Conservation (phyloP, 2,113 vertebrate species). For the Rhinoderma darwinii region DNA sequence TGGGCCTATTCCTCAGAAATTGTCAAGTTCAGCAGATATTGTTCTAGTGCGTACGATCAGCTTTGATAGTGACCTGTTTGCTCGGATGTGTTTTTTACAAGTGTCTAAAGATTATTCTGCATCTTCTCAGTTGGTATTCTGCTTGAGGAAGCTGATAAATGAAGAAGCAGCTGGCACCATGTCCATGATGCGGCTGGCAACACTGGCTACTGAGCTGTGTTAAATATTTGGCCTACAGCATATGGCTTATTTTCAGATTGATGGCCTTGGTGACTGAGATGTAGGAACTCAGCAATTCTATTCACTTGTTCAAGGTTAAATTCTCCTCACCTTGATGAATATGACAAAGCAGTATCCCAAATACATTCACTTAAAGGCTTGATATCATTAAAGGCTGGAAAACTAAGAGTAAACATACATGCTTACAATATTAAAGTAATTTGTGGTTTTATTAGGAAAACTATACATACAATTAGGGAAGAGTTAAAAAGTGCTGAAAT, state of each 20-base stretch:
- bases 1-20: not conserved
- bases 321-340: not conserved
- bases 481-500: not conserved
- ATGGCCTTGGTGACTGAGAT: not conserved
- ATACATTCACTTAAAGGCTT: not conserved
- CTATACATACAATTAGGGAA: not conserved
- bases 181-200: not conserved
- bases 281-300: conserved; percentile 5
- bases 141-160: conserved; percentile 28
- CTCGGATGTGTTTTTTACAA: not conserved
- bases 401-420: not conserved
- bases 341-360: not conserved
- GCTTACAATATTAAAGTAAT: not conserved
- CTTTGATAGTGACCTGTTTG: conserved; percentile 15
- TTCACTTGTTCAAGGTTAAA: not conserved
- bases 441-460: not conserved
- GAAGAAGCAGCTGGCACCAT: conserved; percentile 14
- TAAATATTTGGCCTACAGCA: conserved; percentile 28
- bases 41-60: not conserved
- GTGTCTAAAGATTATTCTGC: not conserved
- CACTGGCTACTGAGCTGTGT: conserved; percentile 6
- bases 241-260: conserved; percentile 20
- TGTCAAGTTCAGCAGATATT: not conserved
- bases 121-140: not conserved
- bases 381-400: not conserved